Conservation (phyloP, 2,113 vertebrate species). For the Cyprinodon brontotheroides region DNA sequence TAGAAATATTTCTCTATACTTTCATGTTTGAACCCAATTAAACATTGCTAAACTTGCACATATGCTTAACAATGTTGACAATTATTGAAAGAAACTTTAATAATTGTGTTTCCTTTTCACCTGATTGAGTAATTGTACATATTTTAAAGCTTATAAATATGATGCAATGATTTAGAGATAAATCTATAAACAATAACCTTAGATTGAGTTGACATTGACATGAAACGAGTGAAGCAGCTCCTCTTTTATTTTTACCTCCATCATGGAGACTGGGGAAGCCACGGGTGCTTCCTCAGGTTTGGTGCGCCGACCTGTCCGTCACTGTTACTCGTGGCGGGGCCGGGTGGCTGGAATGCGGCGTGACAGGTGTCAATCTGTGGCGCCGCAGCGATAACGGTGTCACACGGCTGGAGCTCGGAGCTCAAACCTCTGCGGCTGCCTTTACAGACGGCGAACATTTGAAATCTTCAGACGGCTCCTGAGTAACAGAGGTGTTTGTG, state of each 20-base stretch:
- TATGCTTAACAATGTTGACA: too few species aligned
- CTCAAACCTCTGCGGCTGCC: slow-evolving; percentile 43
- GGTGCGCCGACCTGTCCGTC: slow-evolving; percentile 65
- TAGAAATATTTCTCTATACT: too few species aligned
- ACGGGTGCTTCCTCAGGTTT: slow-evolving; percentile 66
- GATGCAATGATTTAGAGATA: background rate
- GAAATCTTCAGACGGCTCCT: slow-evolving; percentile 29
- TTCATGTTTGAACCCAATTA: too few species aligned
- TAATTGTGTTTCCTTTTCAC: too few species aligned
- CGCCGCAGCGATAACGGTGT: slow-evolving; percentile 54
- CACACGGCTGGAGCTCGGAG: slow-evolving; percentile 37
- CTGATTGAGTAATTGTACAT: too few species aligned
- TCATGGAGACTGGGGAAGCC: slow-evolving; percentile 45
- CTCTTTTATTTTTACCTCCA: slow-evolving; percentile 51
- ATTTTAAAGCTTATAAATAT: background rate
- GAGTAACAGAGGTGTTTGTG: slow-evolving; percentile 48
- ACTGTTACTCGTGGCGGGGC: slow-evolving; percentile 56
- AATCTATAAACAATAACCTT: background rate
- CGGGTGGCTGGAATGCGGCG: slow-evolving; percentile 29
- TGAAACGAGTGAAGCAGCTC: background rate
- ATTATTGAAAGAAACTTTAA: too few species aligned
- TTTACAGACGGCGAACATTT: slow-evolving; percentile 59
- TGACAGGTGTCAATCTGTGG: slow-evolving; percentile 78
- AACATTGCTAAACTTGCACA: background rate
- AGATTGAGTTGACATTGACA: background rate